Base-by-base conservation (phyloP, 2,888 invertebrate species). In the Caradrina kadenii region DNA sequence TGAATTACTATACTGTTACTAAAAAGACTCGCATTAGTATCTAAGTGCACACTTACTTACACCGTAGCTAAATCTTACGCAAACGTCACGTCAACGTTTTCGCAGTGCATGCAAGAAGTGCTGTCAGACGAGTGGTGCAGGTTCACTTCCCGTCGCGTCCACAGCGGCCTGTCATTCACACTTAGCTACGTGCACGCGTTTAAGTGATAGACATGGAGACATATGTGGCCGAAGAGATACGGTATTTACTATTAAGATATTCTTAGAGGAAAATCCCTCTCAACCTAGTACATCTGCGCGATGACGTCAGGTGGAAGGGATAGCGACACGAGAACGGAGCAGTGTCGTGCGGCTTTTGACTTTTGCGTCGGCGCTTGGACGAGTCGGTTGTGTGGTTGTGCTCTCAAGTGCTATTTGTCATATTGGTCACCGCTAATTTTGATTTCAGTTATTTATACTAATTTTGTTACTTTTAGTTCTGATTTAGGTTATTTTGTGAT, bases 101-200 rank as follows among this genome's bases (percentile, higher is more conserved):
- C 59, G 62, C 62, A 58, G 8, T 53, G 42, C 59, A 53, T 54
- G 42, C 63, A 55, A 62, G 79, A n/a, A 64, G 59, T 63, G 68
- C 70, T 49, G 54, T 61, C 60, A 21, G 62, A 26, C 53, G 52
- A 39, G 52, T 26, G 39, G 52, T 48, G 39, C 53, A 2, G 52
- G 66, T 58, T 64, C 72, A 59, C 63, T 75, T 75, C 75, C 75
- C 69, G 69, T 19, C 31, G 53, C 58, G 65, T 56, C 56, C 42
- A 60, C 56, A 42, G 22, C 58, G 21, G 61, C 52, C 62, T 69
- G 76, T 82, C 76, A 79, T 70, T 80, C 80, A 82, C 71, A 67
- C 35, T 65, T 55, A 60, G 56, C 61, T 63, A 62, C 63, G 31
- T 59, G 31, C 61, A 53, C 21, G 67, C 13, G 48, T 39, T 17